Evolutionary conservation across 2,888 invertebrate species (phyloP), one percentile per base, ranked within the genome.

Genomic region (Morpho deidamia): DNA sequence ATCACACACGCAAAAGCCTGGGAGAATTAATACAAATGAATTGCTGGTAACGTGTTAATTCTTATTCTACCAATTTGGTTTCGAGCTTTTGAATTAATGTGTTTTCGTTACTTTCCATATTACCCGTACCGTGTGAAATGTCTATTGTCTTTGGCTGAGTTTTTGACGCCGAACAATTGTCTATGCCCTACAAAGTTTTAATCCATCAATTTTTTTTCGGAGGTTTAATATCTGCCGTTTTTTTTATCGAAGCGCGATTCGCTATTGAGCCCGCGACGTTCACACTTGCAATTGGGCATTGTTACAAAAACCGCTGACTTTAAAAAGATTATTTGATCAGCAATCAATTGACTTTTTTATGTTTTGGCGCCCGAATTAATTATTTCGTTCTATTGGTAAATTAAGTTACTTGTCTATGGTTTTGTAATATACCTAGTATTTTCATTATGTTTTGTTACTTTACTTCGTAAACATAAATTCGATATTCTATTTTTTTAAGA

Each of bases 91-190:
- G 86, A 81, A 23, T 23, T 23, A 87, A 88, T 87, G 84, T 82
- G 76, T 83, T 87, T 87, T 88, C 82, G 83, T 81, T 86, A 78
- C 79, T 86, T 84, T 85, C 81, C 83, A 80, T 74, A 70, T 54
- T 58, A 51, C 38, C 55, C 65, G 56, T 71, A 69, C 72, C 83
- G 83, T 83, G 83, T 77, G 83, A 81, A 79, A 68, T 61, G 75
- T 23, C 23, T 23, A 23, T 23, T 23, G 23, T 23, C 5, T 23
- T 23, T 23, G 23, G 23, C 83, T 75, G 82, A 85, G 87, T 85
- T 76, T 78, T 68, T 71, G 63, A 63, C 64, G 61, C 66, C 61
- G 56, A 55, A 55, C 59, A 53, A 68, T 71, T 71, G 69, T 69
- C 68, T 68, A 65, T 67, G 66, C 66, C 72, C 72, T 69, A 71